Percentiles rank a stretch among this genome's conserved stretches.
Conservation (phyloP, 2,113 vertebrate species). For the Climacteris rufus region DNA sequence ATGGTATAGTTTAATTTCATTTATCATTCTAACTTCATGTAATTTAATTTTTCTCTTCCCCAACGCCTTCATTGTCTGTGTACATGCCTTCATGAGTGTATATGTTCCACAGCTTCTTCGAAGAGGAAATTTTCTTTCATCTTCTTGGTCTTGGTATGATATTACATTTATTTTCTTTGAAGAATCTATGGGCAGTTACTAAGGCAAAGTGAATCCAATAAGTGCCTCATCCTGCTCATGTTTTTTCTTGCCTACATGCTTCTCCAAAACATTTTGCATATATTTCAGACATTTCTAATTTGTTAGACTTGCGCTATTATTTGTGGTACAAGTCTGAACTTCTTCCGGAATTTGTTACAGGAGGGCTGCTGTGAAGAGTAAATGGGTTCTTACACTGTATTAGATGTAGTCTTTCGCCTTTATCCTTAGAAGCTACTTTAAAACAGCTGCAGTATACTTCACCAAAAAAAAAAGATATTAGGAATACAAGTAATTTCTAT, state of each 20-base stretch:
- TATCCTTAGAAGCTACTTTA: not conserved
- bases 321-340: not conserved
- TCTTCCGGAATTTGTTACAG: not conserved
- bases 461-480: not conserved
- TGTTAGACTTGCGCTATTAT: not conserved
- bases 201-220: not conserved
- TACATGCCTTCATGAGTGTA: too few relatives aligned
- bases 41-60: not conserved
- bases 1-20: not conserved
- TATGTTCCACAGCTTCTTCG: not conserved
- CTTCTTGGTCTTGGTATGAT: not conserved
- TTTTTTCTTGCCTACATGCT: not conserved
- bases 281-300: not conserved
- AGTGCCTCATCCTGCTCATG: not conserved
- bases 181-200: not conserved
- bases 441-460: not conserved
- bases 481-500: not conserved
- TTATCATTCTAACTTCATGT: not conserved
- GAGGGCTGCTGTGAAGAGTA: not conserved
- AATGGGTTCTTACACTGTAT: not conserved
- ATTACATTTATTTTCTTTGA: not conserved
- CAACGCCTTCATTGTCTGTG: not conserved
- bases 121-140: not conserved
- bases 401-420: not conserved
- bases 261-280: not conserved